These are phyloP conservation scores for Parauchenoglanis punctatus DNA, from an alignment of 2,797 vertebrate species.

Conservation along the genomic window DNA sequence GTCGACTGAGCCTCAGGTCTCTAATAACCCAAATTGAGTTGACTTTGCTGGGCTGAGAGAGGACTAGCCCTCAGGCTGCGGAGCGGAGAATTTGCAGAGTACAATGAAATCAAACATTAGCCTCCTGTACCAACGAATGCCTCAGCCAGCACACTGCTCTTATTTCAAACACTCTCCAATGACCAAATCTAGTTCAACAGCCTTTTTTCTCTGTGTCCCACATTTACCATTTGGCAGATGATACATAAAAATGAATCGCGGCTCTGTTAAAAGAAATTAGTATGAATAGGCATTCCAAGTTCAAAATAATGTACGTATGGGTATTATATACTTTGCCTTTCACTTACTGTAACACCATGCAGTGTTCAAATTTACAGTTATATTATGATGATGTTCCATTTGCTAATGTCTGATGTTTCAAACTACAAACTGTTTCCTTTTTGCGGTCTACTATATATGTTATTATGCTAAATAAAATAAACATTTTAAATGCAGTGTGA, in stretches of 20 bases:
- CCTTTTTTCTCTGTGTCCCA: conserved; percentile 30
- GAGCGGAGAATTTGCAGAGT: conserved; percentile 69
- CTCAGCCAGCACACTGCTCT: conserved; percentile 37
- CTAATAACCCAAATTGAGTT: conserved; percentile 78
- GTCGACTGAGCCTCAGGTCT: conserved; percentile 73
- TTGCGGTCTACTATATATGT: neutral
- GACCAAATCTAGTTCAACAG: conserved; percentile 50
- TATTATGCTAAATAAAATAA: neutral
- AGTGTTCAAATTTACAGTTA: neutral
- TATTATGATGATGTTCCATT: neutral
- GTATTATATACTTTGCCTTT: neutral
- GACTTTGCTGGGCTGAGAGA: conserved; percentile 75
- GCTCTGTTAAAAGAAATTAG: neutral
- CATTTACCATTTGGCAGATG: conserved; percentile 24
- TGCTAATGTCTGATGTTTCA: neutral
- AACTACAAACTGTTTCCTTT: neutral
- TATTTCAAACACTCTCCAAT: conserved; percentile 44
- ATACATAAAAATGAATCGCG: conserved; percentile 1
- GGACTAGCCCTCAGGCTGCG: conserved; percentile 63
- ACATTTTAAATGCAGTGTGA: conserved; percentile 25
- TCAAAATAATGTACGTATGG: neutral
- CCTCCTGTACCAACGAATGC: conserved; percentile 49
- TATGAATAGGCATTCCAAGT: neutral
- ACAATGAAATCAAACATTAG: conserved; percentile 70
- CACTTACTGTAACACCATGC: neutral